phyloP scores from a whole-genome alignment of 2,113 vertebrate genomes.

The Callorhinus ursinus region DNA sequence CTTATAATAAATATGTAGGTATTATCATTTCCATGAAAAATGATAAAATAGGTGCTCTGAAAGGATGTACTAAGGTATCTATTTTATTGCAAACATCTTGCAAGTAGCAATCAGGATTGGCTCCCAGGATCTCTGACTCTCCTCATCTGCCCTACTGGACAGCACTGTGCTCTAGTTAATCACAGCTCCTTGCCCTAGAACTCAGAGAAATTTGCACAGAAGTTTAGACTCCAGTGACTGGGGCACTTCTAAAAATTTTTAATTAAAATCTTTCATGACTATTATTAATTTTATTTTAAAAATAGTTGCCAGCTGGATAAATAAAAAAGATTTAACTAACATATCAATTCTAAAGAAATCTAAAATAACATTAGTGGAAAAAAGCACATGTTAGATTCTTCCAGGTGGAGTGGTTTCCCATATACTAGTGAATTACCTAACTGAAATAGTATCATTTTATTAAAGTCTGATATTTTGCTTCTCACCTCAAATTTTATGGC shows the following conservation, averaged over 20 bases:
- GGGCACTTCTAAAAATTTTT: background rate
- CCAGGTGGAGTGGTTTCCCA: background rate
- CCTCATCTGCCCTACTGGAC: background rate
- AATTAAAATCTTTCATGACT: background rate
- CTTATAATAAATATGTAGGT: background rate
- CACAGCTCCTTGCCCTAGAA: background rate
- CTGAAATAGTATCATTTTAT: slow-evolving; percentile 51
- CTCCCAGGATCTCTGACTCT: background rate
- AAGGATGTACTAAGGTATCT: background rate
- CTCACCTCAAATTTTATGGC: slow-evolving; percentile 42
- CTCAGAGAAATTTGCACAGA: background rate
- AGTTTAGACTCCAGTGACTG: background rate
- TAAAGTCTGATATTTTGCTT: slow-evolving; percentile 16
- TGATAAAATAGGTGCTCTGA: background rate
- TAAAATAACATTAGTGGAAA: background rate
- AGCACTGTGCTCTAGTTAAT: background rate
- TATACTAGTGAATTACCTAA: background rate
- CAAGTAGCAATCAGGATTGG: background rate
- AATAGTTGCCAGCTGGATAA: background rate
- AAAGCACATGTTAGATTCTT: background rate
- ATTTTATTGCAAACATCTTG: background rate
- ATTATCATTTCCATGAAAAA: background rate
- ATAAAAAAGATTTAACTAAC: background rate
- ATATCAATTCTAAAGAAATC: background rate
- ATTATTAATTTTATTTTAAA: slow-evolving; percentile 25